Base-by-base conservation (phyloP, 2,797 vertebrate species). In the Amazona finschi region DNA sequence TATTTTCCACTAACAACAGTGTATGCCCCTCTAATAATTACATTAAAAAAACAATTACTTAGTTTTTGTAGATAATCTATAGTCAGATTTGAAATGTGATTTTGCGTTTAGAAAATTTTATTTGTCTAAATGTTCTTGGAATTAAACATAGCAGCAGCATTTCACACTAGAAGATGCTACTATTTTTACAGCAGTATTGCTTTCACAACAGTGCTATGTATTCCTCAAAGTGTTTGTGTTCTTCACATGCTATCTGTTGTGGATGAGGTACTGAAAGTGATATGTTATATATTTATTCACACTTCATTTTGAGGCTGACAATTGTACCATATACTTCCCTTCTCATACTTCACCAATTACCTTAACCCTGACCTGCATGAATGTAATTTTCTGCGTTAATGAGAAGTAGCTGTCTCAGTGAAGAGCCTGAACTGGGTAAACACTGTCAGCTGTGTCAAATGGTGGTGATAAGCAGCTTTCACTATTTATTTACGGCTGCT, bases 221-320 rank as follows among this genome's bases (percentile, higher is more conserved):
- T 78, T 89, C 82, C 79, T n/a, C 38, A 79, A 94, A 91, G 28
- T 41, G 41, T 82, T 84, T 94, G 65, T 53, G 31, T 75, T 87
- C 61, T 79, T 87, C 46, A 58, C 30, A n/a, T 87, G 84, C 66
- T 91, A 50, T 85, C 73, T 84, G 73, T 49, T 87, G 66, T 74
- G 46, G 46, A 85, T 73, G 80, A 77, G 85, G 53, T 61, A 91
- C 19, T 74, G 74, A 82, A 93, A 92, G 18, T 58, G 74, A 47
- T 87, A 90, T 6, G 46, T 76, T 95, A 86, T 80, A 80, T 95
- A 94, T 92, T 96, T 96, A 96, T 93, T 94, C 91, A 93, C 93
- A 93, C 67, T 89, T 95, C 55, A 62, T 90, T 95, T 96, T 76
- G 66, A 15, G 57, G 27, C 73, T 96, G 87, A 89, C 82, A 77